Evolutionary conservation across 35 echinoderm and acorn worm genomes (phyloP), one percentile per base, ranked within the genome.

Genomic region (Apostichopus californicus): DNA sequence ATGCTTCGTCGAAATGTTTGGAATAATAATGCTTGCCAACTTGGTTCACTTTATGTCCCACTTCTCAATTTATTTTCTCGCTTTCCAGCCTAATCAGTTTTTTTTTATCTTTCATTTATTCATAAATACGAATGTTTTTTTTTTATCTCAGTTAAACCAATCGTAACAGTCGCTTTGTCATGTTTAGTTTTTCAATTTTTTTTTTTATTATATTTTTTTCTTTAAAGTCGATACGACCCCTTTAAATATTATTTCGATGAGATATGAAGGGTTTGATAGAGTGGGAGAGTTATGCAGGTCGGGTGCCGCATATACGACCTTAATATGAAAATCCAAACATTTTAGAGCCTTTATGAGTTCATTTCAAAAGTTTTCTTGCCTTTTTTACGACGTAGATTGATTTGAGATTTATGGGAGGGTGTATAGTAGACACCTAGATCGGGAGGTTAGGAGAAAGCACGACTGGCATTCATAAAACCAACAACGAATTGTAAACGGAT

Each of bases 321-420:
- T 85, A 46, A 85, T 85, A 85, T 58, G 81, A 85, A 46, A 85
- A 85, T 85, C 54, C 81, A 85, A 85, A 85, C 81, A 85, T 85
- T 85, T 85, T 85, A 85, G 58, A 85, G 55, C 55, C 81, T 85
- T 85, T 85, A 85, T 85, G 81, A 85, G 81, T 85, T 85, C 81
- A 85, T 85, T 85, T 85, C 81, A 85, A 85, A 85, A 18, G n/a
- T 85, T 85, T 85, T 8, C 12, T 85, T 85, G 58, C n/a, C 55
- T 85, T 63, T 85, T 6, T 61, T 85, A 85, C n/a, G 81, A 58
- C 81, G 81, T 17, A 59, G 57, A 85, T 85, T 85, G 81, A 85
- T 56, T 85, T 52, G 57, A 56, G 14, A 85, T 85, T 85, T 85
- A 85, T 59, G 81, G 57, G 17, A 55, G 34, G 34, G 34, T 46